Conservation (phyloP, 92 coral and sea anemone genomes). For the Parazoanthus atlanticus region DNA sequence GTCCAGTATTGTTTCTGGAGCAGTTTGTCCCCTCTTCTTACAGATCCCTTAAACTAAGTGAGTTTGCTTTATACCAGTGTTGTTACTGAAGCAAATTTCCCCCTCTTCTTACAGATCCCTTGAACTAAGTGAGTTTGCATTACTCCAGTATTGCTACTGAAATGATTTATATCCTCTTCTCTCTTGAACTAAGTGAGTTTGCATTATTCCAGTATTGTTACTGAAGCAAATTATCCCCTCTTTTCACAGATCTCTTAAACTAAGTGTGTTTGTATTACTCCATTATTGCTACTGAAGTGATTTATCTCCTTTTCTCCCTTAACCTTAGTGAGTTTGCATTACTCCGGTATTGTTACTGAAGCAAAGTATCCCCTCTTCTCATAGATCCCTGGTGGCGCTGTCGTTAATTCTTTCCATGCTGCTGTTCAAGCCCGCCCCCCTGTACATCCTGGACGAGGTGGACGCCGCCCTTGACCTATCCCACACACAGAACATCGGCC, state of each 20-base stretch:
- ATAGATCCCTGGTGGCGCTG: conserved; percentile 80
- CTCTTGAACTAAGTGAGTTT: too few species aligned
- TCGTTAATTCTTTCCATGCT: conserved; percentile 94
- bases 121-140: too few species aligned
- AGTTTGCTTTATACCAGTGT: too few species aligned
- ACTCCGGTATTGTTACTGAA: neutral
- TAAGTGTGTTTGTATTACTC: too few species aligned
- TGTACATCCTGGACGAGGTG: conserved; percentile 97
- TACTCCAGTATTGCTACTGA: neutral
- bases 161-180: neutral
- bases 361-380: neutral
- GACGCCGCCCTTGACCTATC: conserved; percentile 99
- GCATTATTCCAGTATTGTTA: neutral
- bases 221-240: neutral
- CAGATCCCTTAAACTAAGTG: too few species aligned
- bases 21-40: neutral
- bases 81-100: too few species aligned
- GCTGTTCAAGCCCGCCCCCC: conserved; percentile 97
- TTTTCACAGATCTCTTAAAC: conserved; percentile 40
- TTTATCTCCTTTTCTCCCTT: neutral
- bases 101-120: neutral
- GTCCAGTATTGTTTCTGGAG: neutral
- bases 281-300: neutral
- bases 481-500: conserved; percentile 98
- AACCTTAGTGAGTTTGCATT: too few species aligned